Percentiles rank a stretch among this genome's conserved stretches.
phyloP scores from a whole-genome alignment of 2,888 invertebrate genomes.

The Drosophila dives region DNA sequence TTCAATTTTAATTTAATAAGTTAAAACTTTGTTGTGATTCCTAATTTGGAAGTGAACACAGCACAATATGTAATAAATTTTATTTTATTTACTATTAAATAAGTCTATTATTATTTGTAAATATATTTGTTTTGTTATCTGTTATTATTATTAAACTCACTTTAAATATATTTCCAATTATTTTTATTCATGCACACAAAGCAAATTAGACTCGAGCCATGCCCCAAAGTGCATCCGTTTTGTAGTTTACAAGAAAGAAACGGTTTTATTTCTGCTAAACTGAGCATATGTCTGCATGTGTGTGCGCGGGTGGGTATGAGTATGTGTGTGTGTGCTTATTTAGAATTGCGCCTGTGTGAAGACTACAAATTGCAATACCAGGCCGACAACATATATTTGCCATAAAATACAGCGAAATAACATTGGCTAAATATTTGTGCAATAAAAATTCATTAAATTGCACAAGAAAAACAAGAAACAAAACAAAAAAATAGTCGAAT shows the following conservation, averaged over 20 bases:
- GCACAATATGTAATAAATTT: neutral
- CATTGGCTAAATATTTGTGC: conserved; percentile 56
- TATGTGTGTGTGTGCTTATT: conserved; percentile 4
- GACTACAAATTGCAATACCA: conserved; percentile 28
- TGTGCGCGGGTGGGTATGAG: neutral
- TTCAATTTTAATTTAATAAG: neutral
- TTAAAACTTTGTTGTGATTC: neutral
- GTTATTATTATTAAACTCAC: neutral
- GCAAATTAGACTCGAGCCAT: neutral
- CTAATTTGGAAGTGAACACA: neutral
- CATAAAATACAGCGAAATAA: conserved; percentile 54
- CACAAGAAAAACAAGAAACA: conserved; percentile 4
- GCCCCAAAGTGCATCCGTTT: conserved; percentile 19
- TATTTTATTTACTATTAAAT: neutral
- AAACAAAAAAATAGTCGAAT: conserved; percentile 20
- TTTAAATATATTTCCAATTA: neutral
- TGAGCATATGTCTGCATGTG: neutral
- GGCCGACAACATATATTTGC: conserved; percentile 41
- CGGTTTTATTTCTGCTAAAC: conserved; percentile 16
- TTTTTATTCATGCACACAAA: neutral
- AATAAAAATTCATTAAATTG: conserved; percentile 59
- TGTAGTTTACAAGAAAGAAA: conserved; percentile 11
- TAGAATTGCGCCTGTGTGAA: conserved; percentile 2
- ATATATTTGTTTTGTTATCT: neutral
- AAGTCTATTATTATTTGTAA: neutral